A percentile compares a stretch with the other conserved stretches of the same genome.
These are phyloP conservation scores for Heloderma charlesbogerti DNA, from an alignment of 2,113 vertebrate species.

Conservation along the genomic window DNA sequence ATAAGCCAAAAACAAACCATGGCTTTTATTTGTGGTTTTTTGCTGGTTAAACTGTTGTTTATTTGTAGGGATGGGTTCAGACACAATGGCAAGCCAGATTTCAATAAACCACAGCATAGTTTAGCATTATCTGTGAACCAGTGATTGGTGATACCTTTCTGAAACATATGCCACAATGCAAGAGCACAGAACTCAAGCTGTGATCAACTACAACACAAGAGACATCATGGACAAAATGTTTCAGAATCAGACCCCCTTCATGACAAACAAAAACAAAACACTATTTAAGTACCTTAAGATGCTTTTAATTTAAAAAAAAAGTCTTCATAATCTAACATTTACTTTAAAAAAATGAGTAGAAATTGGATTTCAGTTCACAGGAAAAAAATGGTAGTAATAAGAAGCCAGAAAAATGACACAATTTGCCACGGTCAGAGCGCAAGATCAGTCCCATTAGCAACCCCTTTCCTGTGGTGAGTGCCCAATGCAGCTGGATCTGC, in stretches of 20 bases:
- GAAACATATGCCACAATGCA: not conserved
- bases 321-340: not conserved
- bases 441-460: conserved; percentile 37
- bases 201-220: not conserved
- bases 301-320: conserved; percentile 3
- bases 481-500: not conserved
- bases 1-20: too few species aligned
- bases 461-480: not conserved
- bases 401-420: not conserved
- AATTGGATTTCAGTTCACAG: not conserved
- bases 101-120: too few species aligned
- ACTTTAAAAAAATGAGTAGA: not conserved
- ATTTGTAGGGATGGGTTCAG: too few species aligned
- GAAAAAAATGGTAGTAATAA: conserved; percentile 25
- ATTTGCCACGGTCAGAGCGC: conserved; percentile 26
- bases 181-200: not conserved
- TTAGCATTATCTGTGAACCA: too few species aligned
- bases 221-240: not conserved
- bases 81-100: too few species aligned
- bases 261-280: conserved; percentile 35
- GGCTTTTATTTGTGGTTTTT: too few species aligned
- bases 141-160: not conserved
- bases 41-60: too few species aligned
- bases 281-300: conserved; percentile 27
- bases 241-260: rapidly evolving